A percentile compares a stretch with the other conserved stretches of the same genome.
phyloP scores from a whole-genome alignment of 2,888 invertebrate genomes.

The Junonia oenone region DNA sequence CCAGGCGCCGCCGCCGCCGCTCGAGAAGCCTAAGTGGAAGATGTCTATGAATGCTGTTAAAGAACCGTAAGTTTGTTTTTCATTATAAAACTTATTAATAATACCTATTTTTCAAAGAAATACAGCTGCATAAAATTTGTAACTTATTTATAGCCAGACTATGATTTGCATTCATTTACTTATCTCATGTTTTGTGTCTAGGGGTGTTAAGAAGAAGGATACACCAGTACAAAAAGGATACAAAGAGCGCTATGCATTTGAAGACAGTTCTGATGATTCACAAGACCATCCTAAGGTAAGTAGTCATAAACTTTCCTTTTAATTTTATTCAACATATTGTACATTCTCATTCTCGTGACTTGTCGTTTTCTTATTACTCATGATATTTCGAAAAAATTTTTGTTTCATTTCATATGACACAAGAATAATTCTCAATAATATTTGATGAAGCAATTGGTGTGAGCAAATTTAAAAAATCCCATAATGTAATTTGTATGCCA shows the following conservation, averaged over 20 bases:
- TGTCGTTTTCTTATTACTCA: no score
- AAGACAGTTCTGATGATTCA: constrained; percentile 74
- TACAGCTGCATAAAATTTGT: no score
- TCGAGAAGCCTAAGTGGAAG: constrained; percentile 83
- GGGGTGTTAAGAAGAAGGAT: constrained; percentile 82
- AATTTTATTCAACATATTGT: neutral
- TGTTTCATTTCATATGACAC: no score
- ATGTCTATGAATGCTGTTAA: constrained; percentile 83
- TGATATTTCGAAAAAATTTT: no score
- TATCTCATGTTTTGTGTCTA: no score
- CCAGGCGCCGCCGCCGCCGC: constrained; percentile 71
- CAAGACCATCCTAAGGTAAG: constrained; percentile 59
- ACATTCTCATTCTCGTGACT: no score
- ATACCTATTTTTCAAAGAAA: neutral
- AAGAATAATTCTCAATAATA: no score
- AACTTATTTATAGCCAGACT: no score
- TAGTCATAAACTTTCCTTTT: neutral
- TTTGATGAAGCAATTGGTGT: no score
- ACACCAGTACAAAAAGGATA: constrained; percentile 74
- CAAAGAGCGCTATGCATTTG: constrained; percentile 72
- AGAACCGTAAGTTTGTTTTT: constrained; percentile 56
- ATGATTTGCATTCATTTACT: no score
- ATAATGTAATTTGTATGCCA: no score
- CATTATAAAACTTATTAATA: constrained; percentile 11
- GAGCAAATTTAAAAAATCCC: no score